Evolutionary conservation across 2,888 invertebrate species (phyloP), one percentile per base, ranked within the genome.

Genomic region (Darwinula stevensoni): DNA sequence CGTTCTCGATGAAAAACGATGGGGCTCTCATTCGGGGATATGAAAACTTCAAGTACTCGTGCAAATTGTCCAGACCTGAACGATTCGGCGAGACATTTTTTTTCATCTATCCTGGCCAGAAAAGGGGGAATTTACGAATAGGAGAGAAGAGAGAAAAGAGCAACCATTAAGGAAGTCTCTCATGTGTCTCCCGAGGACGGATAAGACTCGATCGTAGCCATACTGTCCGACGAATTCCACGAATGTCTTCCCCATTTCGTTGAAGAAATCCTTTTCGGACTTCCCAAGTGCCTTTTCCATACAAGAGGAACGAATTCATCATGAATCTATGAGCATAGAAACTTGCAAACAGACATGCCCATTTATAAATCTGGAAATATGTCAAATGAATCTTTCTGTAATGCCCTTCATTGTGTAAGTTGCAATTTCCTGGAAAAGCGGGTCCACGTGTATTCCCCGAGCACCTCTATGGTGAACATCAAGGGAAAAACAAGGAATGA

Each of bases 1-100:
- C 91, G 47, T 84, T 80, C 51, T 88, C 88, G 46, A 86, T 86
- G 42, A 86, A 88, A 50, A 94, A 94, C 33, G 84, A 84, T 0
- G 94, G 94, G 0, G 91, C 88, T 39, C 71, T 56, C 57, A 69
- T 60, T 41, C 73, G 62, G 0, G 86, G 86, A 48, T 88, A 88
- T 33, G 82, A 84, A 55, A 86, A 86, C 51, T 88, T 76, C 30
- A 94, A 59, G 50, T 94, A 94, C 50, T 91, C 91, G 50, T 94
- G 94, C 15, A 94, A 59, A 55, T 91, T 91, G 54, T 94, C 91
- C 41, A 94, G 56, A 0, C 56, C 52, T 52, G 38, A n/a, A 9
- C n/a, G 22, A 22, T 22, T 22, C 22, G 22, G 6, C 9, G n/a
- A 9, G 22, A n/a, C 22, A 9, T 22, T 22, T 22, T 22, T 22